A percentile compares a stretch with the other conserved stretches of the same genome.
Conservation (phyloP, 2,797 vertebrate species). For the Lerista edwardsae region DNA sequence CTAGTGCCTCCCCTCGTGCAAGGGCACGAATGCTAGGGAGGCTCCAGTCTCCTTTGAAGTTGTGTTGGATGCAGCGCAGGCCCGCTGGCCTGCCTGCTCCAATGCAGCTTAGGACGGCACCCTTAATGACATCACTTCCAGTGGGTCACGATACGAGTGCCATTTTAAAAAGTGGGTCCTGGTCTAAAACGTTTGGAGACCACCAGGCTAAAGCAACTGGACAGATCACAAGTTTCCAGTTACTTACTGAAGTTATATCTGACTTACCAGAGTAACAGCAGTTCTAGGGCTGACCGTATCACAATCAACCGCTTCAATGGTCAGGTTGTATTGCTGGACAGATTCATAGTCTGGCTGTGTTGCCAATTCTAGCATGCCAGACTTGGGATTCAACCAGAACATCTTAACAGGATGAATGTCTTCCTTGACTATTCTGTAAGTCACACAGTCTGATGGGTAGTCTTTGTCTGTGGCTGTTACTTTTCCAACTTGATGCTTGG, state of each 20-base stretch:
- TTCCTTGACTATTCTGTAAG: conserved; percentile 54
- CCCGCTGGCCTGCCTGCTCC: no score
- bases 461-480: conserved; percentile 56
- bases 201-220: not conserved
- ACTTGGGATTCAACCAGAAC: conserved; percentile 61
- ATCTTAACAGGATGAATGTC: conserved; percentile 34
- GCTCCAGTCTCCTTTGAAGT: no score
- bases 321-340: conserved; percentile 44
- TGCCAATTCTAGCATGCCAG: conserved; percentile 54
- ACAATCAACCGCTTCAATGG: conserved; percentile 57
- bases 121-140: no score
- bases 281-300: conserved; percentile 33
- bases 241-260: not conserved
- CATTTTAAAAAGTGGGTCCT: no score
- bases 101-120: no score
- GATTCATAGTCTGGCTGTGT: conserved; percentile 61
- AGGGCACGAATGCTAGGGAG: no score
- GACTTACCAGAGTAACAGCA: conserved; percentile 33
- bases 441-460: conserved; percentile 56
- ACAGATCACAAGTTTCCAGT: not conserved
- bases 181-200: no score
- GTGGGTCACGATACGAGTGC: no score
- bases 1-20: no score
- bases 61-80: no score
- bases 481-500: conserved; percentile 55